Evolutionary conservation across 2,113 vertebrate genomes (phyloP), one percentile per base, ranked within the genome.

Genomic region (Clupea harengus): DNA sequence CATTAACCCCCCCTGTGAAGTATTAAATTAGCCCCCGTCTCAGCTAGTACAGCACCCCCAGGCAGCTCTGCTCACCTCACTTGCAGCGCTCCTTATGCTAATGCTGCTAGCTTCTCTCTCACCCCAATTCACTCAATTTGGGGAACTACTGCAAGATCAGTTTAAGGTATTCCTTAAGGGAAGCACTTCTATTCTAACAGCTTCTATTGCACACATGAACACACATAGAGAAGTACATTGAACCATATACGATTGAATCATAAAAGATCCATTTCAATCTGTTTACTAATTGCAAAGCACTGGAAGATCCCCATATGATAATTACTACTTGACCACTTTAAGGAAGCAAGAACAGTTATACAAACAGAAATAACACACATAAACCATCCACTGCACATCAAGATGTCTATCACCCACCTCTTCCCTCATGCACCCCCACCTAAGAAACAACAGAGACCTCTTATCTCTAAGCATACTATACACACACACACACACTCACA

Each of bases 1-100:
- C 64, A 72, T 72, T 72, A 72, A 32, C 64, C 64, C 64, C 39
- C 64, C 64, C 64, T 72, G 64, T 72, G 64, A 32, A 32, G 64
- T 72, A 72, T 72, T 72, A 72, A 72, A 72, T 72, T 72, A 72
- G n/a, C 10, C 7, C 64, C 64, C 64, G 10, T 2, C n/a, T 13
- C 64, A 72, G 7, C 64, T 72, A 72, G 64, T 6, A 3, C 64
- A 25, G n/a, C 64, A 72, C 25, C 64, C 64, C 1, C 64, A 32
- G 64, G 64, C 64, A 13, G 9, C 8, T n/a, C 60, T 10, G 5
- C 60, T 67, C 60, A 67, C 60, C n/a, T 7, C 64, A 72, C 25
- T 32, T 1, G 25, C 25, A 72, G 64, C 64, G 64, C 25, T 72
- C 64, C 25, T 8, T 72, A 72, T 72, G 64, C 60, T 67, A 67